Percentiles rank a stretch among this genome's conserved stretches.
These are phyloP conservation scores for Camelus dromedarius DNA, from an alignment of 2,113 vertebrate species.

Conservation along the genomic window DNA sequence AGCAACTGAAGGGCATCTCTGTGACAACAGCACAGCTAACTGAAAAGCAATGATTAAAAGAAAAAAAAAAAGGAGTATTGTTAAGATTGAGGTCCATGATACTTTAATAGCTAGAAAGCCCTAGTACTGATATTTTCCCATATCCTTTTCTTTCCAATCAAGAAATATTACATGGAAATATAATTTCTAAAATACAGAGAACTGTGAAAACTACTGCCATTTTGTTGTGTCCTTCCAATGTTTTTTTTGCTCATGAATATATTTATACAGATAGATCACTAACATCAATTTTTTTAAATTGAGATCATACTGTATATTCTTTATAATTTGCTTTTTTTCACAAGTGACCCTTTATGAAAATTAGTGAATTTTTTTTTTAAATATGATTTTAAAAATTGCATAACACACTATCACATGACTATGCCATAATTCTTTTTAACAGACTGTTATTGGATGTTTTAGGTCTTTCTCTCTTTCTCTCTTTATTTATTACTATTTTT, in stretches of 20 bases:
- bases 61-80: slow-evolving; percentile 33
- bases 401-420: background rate
- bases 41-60: slow-evolving; percentile 65
- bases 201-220: background rate
- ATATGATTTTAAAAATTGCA: background rate
- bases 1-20: slow-evolving; percentile 82
- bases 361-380: slow-evolving; percentile 39
- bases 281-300: background rate
- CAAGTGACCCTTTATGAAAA: background rate
- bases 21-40: slow-evolving; percentile 72
- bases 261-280: background rate
- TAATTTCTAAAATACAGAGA: background rate
- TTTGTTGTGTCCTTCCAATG: background rate
- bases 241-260: background rate
- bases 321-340: background rate
- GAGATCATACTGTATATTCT: background rate
- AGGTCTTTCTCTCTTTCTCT: background rate
- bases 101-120: background rate
- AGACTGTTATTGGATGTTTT: background rate
- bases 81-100: slow-evolving; percentile 32
- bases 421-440: background rate
- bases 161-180: background rate
- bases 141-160: background rate
- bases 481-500: background rate
- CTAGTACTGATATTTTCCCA: background rate